Percentiles rank a stretch among this genome's conserved stretches.
These are phyloP conservation scores for Lucinisca nassula DNA, from an alignment of 2,888 invertebrate genomes.

Conservation along the genomic window DNA sequence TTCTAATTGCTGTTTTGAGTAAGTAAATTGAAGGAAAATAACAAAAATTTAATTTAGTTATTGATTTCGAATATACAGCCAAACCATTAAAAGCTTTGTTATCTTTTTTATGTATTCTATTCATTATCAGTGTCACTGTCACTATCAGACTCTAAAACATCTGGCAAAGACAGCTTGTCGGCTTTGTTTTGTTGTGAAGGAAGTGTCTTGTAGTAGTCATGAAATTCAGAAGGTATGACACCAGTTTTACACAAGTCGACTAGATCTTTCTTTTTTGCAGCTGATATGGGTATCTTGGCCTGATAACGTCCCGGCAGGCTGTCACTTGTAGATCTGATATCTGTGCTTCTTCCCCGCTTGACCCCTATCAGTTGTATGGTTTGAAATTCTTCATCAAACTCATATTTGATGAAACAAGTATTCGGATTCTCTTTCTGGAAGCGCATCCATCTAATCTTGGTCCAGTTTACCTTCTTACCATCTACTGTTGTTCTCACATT, in stretches of 20 bases:
- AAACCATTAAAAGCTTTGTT: too few relatives aligned
- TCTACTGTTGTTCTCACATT: conserved; percentile 1
- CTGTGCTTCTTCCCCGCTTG: too few relatives aligned
- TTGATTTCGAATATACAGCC: too few relatives aligned
- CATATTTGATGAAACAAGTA: conserved; percentile 12
- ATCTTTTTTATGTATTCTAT: neutral
- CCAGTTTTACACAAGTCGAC: conserved; percentile 7
- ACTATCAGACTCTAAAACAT: neutral
- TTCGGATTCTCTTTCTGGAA: neutral
- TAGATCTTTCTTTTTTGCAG: conserved; percentile 16
- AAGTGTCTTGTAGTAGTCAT: neutral
- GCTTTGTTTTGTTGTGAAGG: neutral
- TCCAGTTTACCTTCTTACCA: conserved; percentile 20
- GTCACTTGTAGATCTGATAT: too few relatives aligned
- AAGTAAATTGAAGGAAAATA: too few relatives aligned
- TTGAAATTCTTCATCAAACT: conserved; percentile 15
- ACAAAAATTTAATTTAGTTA: too few relatives aligned
- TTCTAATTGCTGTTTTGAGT: too few relatives aligned
- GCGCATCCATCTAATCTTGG: conserved; percentile 28
- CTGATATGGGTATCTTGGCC: neutral
- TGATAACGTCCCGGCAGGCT: too few relatives aligned
- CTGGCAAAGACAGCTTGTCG: neutral
- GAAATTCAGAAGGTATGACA: conserved; percentile 16
- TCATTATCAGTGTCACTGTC: conserved; percentile 4
- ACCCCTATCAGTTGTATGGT: neutral